Base-by-base conservation (phyloP, 2,113 vertebrate genomes). In the Anoura caudifer region DNA sequence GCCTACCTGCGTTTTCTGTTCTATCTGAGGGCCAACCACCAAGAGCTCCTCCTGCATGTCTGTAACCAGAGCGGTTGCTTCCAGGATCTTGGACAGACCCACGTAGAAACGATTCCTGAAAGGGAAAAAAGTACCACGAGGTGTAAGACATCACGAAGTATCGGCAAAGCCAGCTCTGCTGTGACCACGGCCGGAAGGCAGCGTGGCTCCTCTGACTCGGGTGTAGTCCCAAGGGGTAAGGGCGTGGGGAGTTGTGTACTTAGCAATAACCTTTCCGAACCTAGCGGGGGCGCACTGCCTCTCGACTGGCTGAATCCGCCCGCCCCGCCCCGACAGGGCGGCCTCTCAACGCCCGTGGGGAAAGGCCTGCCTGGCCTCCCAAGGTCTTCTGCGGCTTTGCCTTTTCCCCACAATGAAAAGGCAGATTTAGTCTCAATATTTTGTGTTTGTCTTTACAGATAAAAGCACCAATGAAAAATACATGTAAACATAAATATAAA, bases 21-120 rank as follows among this genome's bases (percentile, higher is more conserved):
- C 98, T 90, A 98, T 98, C 79, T 98, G 97, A 70, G 98, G 96
- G 54, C 95, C 88, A 69, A 98, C 73, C 7, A 91, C 47, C 85
- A 97, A n/a, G 41, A 98, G 90, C 14, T 98, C 96, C 2, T 95
- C 88, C 61, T 98, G 98, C 98, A 98, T 98, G 38, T 98, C 97
- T 56, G 93, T 94, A 63, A 98, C 91, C 0, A 91, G 41, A 16
- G 84, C 61, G 10, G 97, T 97, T 47, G 97, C 95, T 95, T 98
- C 98, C 82, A 87, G 81, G 19, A 98, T 95, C 96, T 98, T 98
- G 41, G 96, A 90, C 4, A 98, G 70, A 19, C 98, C 97, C 47
- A 93, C 88, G 61, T 73, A 15, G 84, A 98, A 98, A 45, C 90
- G 97, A 41, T 92, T 80, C 88, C 98, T 98, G 76, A 19, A 67